Evolutionary conservation across 2,113 vertebrate genomes (phyloP), one percentile per base, ranked within the genome.

Genomic region (Labeo rohita): DNA sequence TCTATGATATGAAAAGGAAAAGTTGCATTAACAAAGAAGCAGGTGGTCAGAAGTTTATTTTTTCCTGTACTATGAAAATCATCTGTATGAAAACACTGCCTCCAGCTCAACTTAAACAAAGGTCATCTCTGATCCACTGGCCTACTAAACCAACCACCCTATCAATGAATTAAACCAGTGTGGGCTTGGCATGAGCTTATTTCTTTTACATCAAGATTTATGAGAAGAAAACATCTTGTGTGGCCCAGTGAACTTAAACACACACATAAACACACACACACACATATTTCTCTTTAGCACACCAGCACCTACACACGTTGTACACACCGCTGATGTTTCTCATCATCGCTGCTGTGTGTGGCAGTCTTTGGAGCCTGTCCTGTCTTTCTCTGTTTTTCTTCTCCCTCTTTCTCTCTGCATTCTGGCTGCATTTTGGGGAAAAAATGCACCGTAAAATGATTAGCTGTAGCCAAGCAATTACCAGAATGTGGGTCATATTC

Each of bases 201-300:
- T 92, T 92, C 93, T 93, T 91, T 94, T 92, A 91, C 91, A 92
- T 94, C 90, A 90, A 87, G 91, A 92, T 95, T 94, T 92, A 93
- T 93, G 91, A 93, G 91, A 91, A 93, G 87, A 86, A 92, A 92
- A 87, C 94, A 89, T 94, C 94, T 93, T 95, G 94, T 95, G 94
- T 95, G 94, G 94, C 93, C 88, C 94, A 89, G 89, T 87, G 92
- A 92, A 89, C 56, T 84, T 70, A 80, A 77, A 76, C 87, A 76
- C 43, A 21, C 39, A 80, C 75, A 54, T 39, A 66, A 39, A 70
- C 50, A 56, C 83, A 54, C 56, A 65, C 79, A 61, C 85, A 91
- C 88, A 11, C 28, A 49, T 49, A 73, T 72, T 72, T 45, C 15
- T 34, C 39, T 65, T 61, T 66, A 74, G 83, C 84, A 83, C 68